Evolutionary conservation across 2,113 vertebrate species (phyloP).

Genomic region (Amphiprion ocellaris): DNA sequence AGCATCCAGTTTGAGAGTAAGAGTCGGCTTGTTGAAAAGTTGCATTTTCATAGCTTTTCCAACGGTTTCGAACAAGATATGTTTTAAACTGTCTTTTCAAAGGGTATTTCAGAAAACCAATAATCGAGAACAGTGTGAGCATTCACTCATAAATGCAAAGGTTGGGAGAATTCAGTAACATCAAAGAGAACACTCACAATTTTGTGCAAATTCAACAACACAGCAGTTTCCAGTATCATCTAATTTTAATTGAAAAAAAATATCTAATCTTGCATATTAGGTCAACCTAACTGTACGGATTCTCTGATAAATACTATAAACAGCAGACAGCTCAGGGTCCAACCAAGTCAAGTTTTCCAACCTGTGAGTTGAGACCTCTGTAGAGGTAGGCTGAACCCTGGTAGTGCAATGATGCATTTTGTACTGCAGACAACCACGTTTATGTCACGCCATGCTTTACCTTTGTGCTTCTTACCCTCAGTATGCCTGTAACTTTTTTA

Average conservation of each 20-base stretch:
- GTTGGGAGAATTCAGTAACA: slow-evolving; percentile 2
- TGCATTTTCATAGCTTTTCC: too few relatives aligned
- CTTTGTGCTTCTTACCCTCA: not conserved
- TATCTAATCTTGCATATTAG: slow-evolving; percentile 32
- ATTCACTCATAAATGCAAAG: not conserved
- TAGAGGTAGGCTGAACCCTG: slow-evolving; percentile 1
- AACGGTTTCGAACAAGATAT: too few relatives aligned
- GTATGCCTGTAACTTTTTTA: not conserved
- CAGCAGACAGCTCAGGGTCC: slow-evolving; percentile 27
- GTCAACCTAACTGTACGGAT: slow-evolving; percentile 13
- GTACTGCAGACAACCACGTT: slow-evolving; percentile 27
- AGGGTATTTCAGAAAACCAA: not conserved
- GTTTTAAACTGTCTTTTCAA: too few relatives aligned
- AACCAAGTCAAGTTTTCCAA: slow-evolving; percentile 21
- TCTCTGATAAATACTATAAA: slow-evolving; percentile 55
- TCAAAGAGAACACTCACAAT: slow-evolving; percentile 19
- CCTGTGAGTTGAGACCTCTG: slow-evolving; percentile 10
- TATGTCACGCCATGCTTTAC: not conserved
- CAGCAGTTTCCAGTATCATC: slow-evolving; percentile 24
- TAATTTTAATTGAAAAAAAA: slow-evolving; percentile 23
- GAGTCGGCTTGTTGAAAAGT: not conserved
- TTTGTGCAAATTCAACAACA: slow-evolving; percentile 55
- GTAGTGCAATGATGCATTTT: slow-evolving; percentile 34
- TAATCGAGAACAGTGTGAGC: not conserved
- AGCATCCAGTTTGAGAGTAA: not conserved